Base-by-base conservation (phyloP, 1,140 invertebrate genomes). In the Drosophila littoralis region DNA sequence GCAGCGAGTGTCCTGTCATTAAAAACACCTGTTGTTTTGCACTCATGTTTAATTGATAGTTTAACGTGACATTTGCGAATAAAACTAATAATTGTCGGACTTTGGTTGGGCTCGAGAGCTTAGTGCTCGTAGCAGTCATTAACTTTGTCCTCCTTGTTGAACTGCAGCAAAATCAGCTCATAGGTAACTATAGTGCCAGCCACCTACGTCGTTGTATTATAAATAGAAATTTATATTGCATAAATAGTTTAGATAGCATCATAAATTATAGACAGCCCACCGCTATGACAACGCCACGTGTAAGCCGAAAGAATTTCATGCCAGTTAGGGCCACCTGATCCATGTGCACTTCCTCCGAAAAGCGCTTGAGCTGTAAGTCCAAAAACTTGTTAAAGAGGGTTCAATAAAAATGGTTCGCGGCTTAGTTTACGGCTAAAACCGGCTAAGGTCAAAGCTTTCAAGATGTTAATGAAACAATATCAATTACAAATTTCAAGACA, bases 111-210 rank as follows among this genome's bases (percentile, higher is more conserved):
- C 32, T 32, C 22, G 28, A n/a, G 32, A 22, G 38, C n/a, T 81
- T 28, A 91, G 46, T 48, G 45, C 42, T 89, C 74, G 22, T 71
- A 52, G 59, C 90, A 91, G 68, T 77, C 79, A 52, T 42, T 67
- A 7, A 91, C 75, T 74, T 86, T 80, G 40, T 78, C 75, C 15
- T 66, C 75, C 36, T 79, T 85, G 55, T 94, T 95, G 72, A 95
- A 95, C 69, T 95, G 95, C 35, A 95, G 93, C 40, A 95, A 88
- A 46, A 96, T 95, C 3, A 96, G 91, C 84, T 96, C 95, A 75
- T 96, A 96, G 6, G 95, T 95, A 0, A 95, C 94, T 51, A 96
- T 95, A 4, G 95, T 95, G 46, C 95, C 95, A 45, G 95, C 95
- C 13, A 96, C 94, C 95, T 96, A 79, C 54, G 32, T n/a, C 2